Evolutionary conservation across 2,113 vertebrate genomes (phyloP).

Genomic region (Elephas maximus): DNA sequence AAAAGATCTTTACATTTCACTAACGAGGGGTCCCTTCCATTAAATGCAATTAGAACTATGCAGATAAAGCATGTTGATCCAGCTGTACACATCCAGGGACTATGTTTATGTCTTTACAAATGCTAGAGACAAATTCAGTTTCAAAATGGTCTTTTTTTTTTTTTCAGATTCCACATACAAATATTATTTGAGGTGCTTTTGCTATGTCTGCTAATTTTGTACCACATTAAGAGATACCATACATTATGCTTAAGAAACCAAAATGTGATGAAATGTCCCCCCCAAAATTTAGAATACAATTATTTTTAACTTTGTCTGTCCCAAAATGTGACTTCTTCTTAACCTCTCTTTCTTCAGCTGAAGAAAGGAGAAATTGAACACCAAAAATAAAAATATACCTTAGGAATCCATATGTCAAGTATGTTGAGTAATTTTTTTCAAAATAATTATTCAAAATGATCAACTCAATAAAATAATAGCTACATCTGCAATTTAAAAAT

Average conservation of each 20-base stretch:
- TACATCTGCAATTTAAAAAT: background rate
- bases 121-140: constrained; percentile 24
- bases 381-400: background rate
- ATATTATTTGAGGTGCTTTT: constrained; percentile 34
- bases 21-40: constrained; percentile 9
- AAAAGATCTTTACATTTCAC: constrained; percentile 38
- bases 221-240: background rate
- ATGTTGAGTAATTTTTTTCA: constrained; percentile 2
- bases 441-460: constrained; percentile 45
- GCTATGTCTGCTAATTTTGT: constrained; percentile 17
- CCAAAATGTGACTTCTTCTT: background rate
- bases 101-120: constrained; percentile 58
- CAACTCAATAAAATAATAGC: constrained; percentile 24
- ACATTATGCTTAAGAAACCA: background rate
- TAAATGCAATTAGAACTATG: constrained; percentile 24
- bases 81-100: constrained; percentile 44
- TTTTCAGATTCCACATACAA: constrained; percentile 19
- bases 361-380: background rate
- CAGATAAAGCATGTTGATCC: constrained; percentile 64
- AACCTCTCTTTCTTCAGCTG: background rate
- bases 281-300: background rate
- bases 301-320: background rate
- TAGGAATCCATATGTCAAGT: background rate
- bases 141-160: constrained; percentile 12
- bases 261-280: background rate